Conservation (phyloP, 2,113 vertebrate species). For the Vanacampus margaritifer region DNA sequence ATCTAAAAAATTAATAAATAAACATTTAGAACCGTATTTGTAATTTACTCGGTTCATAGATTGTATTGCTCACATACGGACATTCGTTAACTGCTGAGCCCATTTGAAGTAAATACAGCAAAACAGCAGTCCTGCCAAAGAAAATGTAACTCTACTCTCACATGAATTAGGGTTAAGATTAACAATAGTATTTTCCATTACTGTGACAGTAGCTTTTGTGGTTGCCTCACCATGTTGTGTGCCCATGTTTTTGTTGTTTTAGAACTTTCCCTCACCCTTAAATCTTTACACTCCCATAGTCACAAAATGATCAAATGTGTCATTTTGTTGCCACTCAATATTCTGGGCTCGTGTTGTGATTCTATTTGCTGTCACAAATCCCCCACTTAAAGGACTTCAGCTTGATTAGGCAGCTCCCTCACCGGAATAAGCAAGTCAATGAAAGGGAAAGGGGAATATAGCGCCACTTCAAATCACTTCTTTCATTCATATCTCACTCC, state of each 20-base stretch:
- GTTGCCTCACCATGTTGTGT: not conserved
- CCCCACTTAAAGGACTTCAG: conserved; percentile 25
- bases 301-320: not conserved
- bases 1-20: no score
- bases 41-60: no score
- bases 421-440: conserved; percentile 19
- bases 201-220: not conserved
- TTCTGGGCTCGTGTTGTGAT: conserved; percentile 9
- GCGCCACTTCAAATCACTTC: conserved; percentile 11
- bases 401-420: conserved; percentile 28
- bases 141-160: no score
- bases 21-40: no score
- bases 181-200: not conserved
- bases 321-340: conserved; percentile 1
- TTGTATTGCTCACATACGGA: no score
- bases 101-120: no score
- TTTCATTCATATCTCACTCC: not conserved
- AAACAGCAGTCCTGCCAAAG: no score
- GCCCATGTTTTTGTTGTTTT: not conserved
- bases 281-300: not conserved
- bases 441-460: conserved; percentile 11
- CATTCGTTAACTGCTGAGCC: no score
- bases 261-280: not conserved
- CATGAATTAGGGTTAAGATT: no score
- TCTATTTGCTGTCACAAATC: not conserved